phyloP scores from a whole-genome alignment of 1,140 invertebrate species.

The Ctenoplectra terminalis region DNA sequence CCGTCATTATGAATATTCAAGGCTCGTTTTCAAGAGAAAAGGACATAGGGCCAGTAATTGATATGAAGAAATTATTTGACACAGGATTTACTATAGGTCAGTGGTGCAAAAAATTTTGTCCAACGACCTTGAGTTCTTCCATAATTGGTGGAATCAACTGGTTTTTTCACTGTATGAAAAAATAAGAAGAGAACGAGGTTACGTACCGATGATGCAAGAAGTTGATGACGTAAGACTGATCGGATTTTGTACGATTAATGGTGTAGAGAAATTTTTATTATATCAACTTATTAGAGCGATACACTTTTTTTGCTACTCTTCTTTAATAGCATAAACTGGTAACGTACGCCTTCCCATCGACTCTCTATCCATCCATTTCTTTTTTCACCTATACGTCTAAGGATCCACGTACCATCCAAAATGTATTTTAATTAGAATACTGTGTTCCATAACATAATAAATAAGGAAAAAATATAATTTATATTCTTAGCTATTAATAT shows the following conservation, averaged over 20 bases:
- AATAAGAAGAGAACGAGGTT: slow-evolving; percentile 43
- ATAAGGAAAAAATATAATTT: too few species aligned
- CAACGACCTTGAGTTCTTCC: slow-evolving; percentile 48
- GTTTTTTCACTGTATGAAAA: slow-evolving; percentile 34
- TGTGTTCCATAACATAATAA: too few species aligned
- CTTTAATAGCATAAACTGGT: background rate
- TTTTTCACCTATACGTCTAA: background rate
- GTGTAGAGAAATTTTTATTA: background rate
- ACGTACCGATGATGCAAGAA: slow-evolving; percentile 16
- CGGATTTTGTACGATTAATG: slow-evolving; percentile 15
- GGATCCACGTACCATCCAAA: background rate
- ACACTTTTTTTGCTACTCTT: background rate
- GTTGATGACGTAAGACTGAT: slow-evolving; percentile 28
- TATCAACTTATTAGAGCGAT: background rate
- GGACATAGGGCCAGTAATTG: background rate
- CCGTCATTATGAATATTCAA: too few species aligned
- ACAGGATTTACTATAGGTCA: slow-evolving; percentile 12
- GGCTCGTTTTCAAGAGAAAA: too few species aligned
- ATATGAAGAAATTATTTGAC: slow-evolving; percentile 18
- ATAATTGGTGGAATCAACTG: slow-evolving; percentile 60
- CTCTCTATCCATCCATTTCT: background rate
- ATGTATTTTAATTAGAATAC: background rate
- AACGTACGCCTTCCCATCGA: background rate
- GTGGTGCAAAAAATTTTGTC: slow-evolving; percentile 21
- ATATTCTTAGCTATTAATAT: too few species aligned